A percentile compares a stretch with the other conserved stretches of the same genome.
These are phyloP conservation scores for Idaea dimidiata DNA, from an alignment of 2,888 invertebrate species.

Conservation along the genomic window DNA sequence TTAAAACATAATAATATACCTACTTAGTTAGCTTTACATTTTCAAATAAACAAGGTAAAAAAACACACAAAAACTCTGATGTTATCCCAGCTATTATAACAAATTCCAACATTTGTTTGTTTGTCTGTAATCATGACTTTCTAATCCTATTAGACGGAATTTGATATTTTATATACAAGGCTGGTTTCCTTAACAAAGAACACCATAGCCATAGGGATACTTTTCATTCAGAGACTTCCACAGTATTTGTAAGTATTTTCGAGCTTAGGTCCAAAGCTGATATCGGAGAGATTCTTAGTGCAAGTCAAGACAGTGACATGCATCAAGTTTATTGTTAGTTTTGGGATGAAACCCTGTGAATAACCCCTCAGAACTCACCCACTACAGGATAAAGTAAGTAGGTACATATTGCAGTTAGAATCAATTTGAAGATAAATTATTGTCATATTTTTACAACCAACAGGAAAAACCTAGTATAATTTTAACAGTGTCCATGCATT, in stretches of 20 bases:
- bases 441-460: not conserved
- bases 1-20: too few relatives aligned
- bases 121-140: not conserved
- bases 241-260: not conserved
- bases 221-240: not conserved
- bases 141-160: not conserved
- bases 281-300: too few relatives aligned
- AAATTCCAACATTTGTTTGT: not conserved
- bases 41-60: not conserved
- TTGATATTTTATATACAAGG: not conserved
- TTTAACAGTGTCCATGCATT: not conserved
- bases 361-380: not conserved
- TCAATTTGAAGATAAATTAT: not conserved
- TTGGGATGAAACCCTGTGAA: too few relatives aligned
- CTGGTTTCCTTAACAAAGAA: not conserved
- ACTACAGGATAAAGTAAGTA: not conserved
- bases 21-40: too few relatives aligned
- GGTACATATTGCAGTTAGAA: not conserved
- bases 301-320: too few relatives aligned
- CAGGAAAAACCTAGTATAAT: constrained; percentile 4
- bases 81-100: not conserved
- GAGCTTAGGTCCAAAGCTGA: too few relatives aligned
- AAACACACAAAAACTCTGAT: not conserved
- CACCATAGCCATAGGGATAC: not conserved
- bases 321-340: too few relatives aligned